Evolutionary conservation across 2,113 vertebrate genomes (phyloP).

Genomic region (Antechinus stuartii): DNA sequence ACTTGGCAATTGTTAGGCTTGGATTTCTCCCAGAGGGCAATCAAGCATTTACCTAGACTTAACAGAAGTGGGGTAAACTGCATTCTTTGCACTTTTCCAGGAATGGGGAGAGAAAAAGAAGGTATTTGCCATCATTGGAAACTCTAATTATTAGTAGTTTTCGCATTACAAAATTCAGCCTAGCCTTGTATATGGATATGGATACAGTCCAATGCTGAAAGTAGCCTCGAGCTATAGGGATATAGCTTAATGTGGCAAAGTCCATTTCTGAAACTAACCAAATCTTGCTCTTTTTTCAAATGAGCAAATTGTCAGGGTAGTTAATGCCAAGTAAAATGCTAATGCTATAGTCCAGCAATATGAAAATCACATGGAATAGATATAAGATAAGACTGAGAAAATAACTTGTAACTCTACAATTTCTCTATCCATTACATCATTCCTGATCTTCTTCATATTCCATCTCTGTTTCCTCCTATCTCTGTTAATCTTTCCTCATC

Average conservation of each 20-base stretch:
- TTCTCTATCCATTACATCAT: background rate
- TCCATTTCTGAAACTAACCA: background rate
- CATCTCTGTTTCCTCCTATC: background rate
- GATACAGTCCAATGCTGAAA: background rate
- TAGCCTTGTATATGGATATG: background rate
- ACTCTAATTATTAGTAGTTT: background rate
- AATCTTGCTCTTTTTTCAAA: background rate
- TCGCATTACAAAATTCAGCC: background rate
- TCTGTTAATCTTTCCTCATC: background rate
- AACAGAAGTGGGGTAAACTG: background rate
- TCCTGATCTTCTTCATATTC: background rate
- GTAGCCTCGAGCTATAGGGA: background rate
- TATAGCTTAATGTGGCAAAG: background rate
- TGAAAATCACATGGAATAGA: background rate
- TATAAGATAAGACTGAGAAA: background rate
- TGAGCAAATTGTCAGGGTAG: background rate
- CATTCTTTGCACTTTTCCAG: slow-evolving; percentile 23
- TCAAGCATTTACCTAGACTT: background rate
- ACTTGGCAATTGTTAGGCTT: background rate
- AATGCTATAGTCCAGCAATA: background rate
- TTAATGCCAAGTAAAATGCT: background rate
- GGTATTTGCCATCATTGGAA: background rate
- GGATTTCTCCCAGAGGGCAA: background rate
- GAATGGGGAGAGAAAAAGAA: background rate
- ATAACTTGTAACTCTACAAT: background rate